Evolutionary conservation across 2,113 vertebrate species (phyloP).

Genomic region (Orthonyx spaldingii): DNA sequence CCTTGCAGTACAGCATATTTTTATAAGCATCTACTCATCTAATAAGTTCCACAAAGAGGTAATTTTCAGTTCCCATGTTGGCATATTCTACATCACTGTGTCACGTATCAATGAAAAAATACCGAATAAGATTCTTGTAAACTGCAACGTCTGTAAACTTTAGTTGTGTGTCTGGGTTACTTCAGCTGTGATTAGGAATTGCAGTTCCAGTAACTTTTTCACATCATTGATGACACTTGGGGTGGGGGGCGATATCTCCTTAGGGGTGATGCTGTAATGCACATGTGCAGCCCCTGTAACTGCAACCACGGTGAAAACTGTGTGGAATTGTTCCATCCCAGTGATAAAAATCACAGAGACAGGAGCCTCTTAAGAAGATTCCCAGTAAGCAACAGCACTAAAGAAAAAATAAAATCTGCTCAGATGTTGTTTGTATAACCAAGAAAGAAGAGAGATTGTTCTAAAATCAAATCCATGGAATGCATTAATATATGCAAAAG

Average conservation of each 20-base stretch:
- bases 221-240: neutral
- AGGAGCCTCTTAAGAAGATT: neutral
- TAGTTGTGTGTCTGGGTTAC: neutral
- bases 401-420: neutral
- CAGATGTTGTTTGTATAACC: neutral
- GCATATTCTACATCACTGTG: neutral
- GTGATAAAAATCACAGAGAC: neutral
- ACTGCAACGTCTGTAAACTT: neutral
- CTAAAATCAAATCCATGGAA: neutral
- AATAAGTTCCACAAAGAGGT: neutral
- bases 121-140: neutral
- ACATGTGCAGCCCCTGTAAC: neutral
- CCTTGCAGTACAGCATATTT: neutral
- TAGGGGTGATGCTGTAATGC: neutral
- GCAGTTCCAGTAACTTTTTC: neutral
- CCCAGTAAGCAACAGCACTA: neutral
- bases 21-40: neutral
- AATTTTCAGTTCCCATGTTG: neutral
- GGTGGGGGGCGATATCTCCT: neutral
- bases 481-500: neutral
- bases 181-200: neutral
- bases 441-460: neutral
- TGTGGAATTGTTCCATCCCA: neutral
- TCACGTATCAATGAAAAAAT: neutral
- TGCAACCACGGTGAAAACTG: neutral